Evolutionary conservation across 2,113 vertebrate species (phyloP), one percentile per base, ranked within the genome.

Genomic region (Struthidea cinerea): DNA sequence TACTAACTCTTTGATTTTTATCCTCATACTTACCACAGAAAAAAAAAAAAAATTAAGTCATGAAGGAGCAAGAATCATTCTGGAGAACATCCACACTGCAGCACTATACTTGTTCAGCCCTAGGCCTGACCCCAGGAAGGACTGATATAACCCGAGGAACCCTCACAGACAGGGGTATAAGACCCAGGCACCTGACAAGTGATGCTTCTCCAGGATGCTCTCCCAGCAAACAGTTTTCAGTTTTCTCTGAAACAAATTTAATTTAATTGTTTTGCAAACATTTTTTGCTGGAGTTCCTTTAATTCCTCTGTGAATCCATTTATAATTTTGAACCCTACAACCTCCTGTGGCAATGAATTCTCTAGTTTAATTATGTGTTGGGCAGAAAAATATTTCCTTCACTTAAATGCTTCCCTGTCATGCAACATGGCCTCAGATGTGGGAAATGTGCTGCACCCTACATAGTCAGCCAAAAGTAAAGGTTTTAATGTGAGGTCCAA

Each of bases 91-190:
- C 50, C 4, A 1, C 23, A 26, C 50, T 84, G n/a, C 52, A 74
- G 20, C 0, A 0, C 30, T 61, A 1, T 4, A 27, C 7, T 32
- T 63, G 47, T n/a, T 75, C 23, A 52, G 24, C 37, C 47, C 70
- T 32, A 35, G 44, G 24, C 17, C 64, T 3, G 2, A 27, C 10
- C 5, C 7, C 17, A 49, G n/a, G 7, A 73, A 32, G 55, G 24
- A 53, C 39, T 57, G 42, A 41, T 18, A 35, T 0, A 69, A 35
- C 7, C 17, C 33, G 5, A 77, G n/a, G 12, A 90, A 49, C 8
- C 27, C 21, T 61, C 56, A 26, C 4, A 1, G 30, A 60, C 47
- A 3, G 4, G 33, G 2, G 1, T 50, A 1, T 30, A 32, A 69
- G 26, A 64, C 22, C 24, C 52, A 65, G 47, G n/a, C 9, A 74